A percentile compares a stretch with the other conserved stretches of the same genome.
Conservation (phyloP, 2,113 vertebrate genomes). For the Seriola quinqueradiata region DNA sequence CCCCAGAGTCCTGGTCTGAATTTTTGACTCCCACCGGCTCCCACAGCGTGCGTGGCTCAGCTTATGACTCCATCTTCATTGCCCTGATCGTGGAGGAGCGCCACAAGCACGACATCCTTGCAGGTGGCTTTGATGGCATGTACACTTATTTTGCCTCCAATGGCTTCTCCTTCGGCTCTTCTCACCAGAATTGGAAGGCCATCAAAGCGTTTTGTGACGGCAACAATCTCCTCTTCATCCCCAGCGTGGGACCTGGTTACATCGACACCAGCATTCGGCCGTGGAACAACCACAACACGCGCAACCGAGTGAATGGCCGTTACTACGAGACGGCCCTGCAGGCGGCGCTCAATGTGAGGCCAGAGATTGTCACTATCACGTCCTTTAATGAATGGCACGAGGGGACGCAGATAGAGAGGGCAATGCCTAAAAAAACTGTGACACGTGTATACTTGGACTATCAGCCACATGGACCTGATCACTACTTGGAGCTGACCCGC, state of each 20-base stretch:
- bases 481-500: constrained; percentile 91
- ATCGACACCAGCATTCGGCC: constrained; percentile 91
- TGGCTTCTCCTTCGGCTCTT: constrained; percentile 93
- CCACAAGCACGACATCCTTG: constrained; percentile 91
- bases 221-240: constrained; percentile 92
- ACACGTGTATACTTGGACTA: constrained; percentile 92
- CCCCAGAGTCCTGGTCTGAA: constrained; percentile 90
- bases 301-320: constrained; percentile 92
- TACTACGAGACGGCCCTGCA: constrained; percentile 93
- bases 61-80: constrained; percentile 90
- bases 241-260: constrained; percentile 92
- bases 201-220: constrained; percentile 92
- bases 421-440: constrained; percentile 89
- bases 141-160: constrained; percentile 95
- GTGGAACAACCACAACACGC: constrained; percentile 94
- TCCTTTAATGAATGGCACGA: constrained; percentile 96
- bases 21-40: constrained; percentile 86
- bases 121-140: constrained; percentile 90
- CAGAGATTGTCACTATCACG: constrained; percentile 90
- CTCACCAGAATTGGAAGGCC: constrained; percentile 94
- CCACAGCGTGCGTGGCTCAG: constrained; percentile 88
- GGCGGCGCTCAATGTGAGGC: constrained; percentile 88
- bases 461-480: constrained; percentile 88
- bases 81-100: constrained; percentile 91
- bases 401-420: constrained; percentile 93